phyloP scores from a whole-genome alignment of 2,113 vertebrate species.

The Triplophysa rosa region DNA sequence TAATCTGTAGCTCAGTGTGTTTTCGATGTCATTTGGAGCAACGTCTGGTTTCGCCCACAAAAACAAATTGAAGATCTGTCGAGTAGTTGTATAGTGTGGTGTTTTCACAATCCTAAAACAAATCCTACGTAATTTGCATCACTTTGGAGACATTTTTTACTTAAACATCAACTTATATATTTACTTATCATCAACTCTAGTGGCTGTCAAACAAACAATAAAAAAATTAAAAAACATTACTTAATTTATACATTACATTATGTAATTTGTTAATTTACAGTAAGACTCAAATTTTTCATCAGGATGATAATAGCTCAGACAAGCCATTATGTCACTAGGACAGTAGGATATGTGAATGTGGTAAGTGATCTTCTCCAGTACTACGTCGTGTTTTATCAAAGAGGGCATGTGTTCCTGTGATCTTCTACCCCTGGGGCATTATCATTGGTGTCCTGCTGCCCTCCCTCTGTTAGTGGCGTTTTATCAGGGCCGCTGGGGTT shows the following conservation, averaged over 20 bases:
- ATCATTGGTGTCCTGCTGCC: slow-evolving; percentile 43
- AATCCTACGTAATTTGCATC: neutral
- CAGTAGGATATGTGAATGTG: slow-evolving; percentile 17
- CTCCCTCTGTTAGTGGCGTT: slow-evolving; percentile 20
- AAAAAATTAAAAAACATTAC: no score
- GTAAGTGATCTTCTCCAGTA: slow-evolving; percentile 57
- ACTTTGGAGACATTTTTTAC: neutral
- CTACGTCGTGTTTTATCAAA: slow-evolving; percentile 63
- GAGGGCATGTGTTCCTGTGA: slow-evolving; percentile 60
- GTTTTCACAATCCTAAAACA: slow-evolving; percentile 6
- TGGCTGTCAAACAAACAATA: no score
- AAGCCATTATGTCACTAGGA: neutral
- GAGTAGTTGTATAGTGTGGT: neutral
- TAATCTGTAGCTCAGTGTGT: neutral
- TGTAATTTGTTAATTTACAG: no score
- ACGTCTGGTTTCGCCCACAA: slow-evolving; percentile 11
- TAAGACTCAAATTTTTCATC: neutral
- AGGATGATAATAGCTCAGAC: slow-evolving; percentile 6
- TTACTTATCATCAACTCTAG: no score
- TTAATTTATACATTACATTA: no score
- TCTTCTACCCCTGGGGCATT: slow-evolving; percentile 53
- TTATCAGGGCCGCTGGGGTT: slow-evolving; percentile 47
- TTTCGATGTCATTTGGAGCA: slow-evolving; percentile 12
- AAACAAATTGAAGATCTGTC: slow-evolving; percentile 10
- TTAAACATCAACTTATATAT: no score